A percentile compares a stretch with the other conserved stretches of the same genome.
Conservation (phyloP, 2,888 invertebrate genomes). For the Taenaris catops region DNA sequence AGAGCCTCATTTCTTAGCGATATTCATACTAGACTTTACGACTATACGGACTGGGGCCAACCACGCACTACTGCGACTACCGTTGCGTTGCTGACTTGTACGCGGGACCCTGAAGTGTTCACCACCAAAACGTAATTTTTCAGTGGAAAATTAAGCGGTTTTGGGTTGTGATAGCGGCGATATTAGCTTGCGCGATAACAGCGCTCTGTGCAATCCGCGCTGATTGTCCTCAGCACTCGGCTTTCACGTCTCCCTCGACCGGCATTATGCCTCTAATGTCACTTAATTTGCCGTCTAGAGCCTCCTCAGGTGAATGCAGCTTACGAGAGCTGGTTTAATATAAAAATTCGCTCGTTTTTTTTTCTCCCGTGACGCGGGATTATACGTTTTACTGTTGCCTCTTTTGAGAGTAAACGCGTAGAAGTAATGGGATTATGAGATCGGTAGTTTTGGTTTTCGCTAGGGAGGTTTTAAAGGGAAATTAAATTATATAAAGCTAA, state of each 20-base stretch:
- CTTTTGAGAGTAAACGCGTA: conserved; percentile 69
- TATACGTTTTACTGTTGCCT: conserved; percentile 69
- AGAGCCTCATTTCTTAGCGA: conserved; percentile 30
- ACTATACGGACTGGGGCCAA: conserved; percentile 23
- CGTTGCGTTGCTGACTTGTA: conserved; percentile 41
- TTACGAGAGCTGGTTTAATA: conserved; percentile 67
- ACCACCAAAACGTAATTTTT: conserved; percentile 11
- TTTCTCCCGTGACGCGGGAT: conserved; percentile 46
- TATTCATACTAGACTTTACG: conserved; percentile 26
- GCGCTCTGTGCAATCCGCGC: conserved; percentile 25
- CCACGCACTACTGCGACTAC: conserved; percentile 28
- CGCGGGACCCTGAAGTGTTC: conserved; percentile 18
- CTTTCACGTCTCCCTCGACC: conserved; percentile 64
- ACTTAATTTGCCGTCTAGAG: conserved; percentile 77
- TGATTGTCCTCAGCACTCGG: conserved; percentile 53
- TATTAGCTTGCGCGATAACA: conserved; percentile 22
- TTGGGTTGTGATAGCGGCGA: conserved; percentile 19
- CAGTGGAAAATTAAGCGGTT: conserved; percentile 22
- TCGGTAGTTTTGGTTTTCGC: conserved; percentile 51
- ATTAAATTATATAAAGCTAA: conserved; percentile 46
- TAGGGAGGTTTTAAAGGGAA: conserved; percentile 42
- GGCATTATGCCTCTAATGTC: conserved; percentile 75
- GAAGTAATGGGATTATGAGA: conserved; percentile 68
- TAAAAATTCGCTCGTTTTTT: conserved; percentile 67
- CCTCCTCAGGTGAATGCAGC: conserved; percentile 73